phyloP scores from a whole-genome alignment of 2,113 vertebrate species.

The Micronycteris hirsuta region DNA sequence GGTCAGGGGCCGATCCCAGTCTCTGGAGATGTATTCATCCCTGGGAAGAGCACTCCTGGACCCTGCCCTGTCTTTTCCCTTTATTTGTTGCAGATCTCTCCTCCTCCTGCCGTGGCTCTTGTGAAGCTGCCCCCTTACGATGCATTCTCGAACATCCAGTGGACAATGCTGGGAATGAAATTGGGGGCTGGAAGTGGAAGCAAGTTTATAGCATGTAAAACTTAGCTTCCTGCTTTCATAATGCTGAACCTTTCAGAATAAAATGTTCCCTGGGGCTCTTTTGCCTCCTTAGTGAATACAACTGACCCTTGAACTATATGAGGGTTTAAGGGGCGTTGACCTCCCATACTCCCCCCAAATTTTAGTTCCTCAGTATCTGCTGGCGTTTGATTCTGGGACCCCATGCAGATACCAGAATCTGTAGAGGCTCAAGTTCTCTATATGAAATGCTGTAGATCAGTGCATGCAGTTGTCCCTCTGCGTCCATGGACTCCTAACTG shows the following conservation, averaged over 20 bases:
- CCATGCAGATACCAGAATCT: neutral
- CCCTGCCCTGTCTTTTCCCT: neutral
- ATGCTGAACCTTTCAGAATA: neutral
- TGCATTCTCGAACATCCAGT: too few relatives aligned
- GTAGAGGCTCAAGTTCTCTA: neutral
- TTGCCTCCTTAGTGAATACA: neutral
- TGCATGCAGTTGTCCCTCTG: too few relatives aligned
- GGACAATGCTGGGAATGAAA: neutral
- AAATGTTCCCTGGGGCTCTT: neutral
- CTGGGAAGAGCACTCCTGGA: neutral
- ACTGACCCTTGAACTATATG: neutral
- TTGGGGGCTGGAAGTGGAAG: too few relatives aligned
- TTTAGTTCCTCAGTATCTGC: neutral
- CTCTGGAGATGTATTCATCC: neutral
- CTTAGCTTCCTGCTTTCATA: neutral
- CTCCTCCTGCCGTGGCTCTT: too few relatives aligned
- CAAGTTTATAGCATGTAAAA: neutral
- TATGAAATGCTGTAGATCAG: too few relatives aligned
- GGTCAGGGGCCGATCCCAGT: neutral
- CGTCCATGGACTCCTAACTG: neutral
- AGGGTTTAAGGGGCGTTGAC: neutral
- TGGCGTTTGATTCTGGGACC: neutral
- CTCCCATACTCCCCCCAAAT: neutral
- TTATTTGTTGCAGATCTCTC: neutral
- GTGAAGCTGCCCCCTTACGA: too few relatives aligned